Conservation (phyloP, 2,113 vertebrate genomes). For the Drymodes brunneopygia region DNA sequence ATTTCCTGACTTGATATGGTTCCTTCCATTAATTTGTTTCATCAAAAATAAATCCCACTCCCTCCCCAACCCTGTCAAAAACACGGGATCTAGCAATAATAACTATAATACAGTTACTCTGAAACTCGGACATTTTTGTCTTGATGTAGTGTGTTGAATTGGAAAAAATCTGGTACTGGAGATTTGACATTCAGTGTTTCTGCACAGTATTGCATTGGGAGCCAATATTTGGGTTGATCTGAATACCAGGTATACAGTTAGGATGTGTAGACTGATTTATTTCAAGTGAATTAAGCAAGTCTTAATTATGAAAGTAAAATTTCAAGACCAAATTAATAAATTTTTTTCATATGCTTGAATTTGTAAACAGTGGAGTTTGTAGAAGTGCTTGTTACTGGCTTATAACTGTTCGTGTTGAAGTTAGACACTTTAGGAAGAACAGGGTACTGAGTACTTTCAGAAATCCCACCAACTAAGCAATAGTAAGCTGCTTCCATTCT, state of each 20-base stretch:
- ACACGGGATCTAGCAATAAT: not conserved
- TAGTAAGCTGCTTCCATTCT: not conserved
- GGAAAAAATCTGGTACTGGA: not conserved
- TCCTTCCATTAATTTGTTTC: not conserved
- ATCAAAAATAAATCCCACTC: not conserved
- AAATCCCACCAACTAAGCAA: not conserved
- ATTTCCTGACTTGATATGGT: not conserved
- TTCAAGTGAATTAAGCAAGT: not conserved
- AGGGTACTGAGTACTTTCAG: not conserved
- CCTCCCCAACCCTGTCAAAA: accelerated
- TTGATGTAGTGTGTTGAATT: not conserved
- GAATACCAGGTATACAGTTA: not conserved
- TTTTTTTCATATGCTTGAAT: not conserved
- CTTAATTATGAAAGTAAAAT: not conserved
- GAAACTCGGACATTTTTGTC: not conserved
- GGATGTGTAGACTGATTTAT: not conserved
- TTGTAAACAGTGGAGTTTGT: not conserved
- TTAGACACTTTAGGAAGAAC: not conserved
- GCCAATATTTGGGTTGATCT: not conserved
- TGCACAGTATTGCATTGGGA: not conserved
- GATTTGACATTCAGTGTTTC: not conserved
- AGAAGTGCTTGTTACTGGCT: not conserved
- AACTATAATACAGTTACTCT: not conserved
- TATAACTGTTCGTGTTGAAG: not conserved
- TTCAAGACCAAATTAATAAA: not conserved